A percentile compares a stretch with the other conserved stretches of the same genome.
Evolutionary conservation across 2,113 vertebrate genomes (phyloP).

Genomic region (Pagrus major): DNA sequence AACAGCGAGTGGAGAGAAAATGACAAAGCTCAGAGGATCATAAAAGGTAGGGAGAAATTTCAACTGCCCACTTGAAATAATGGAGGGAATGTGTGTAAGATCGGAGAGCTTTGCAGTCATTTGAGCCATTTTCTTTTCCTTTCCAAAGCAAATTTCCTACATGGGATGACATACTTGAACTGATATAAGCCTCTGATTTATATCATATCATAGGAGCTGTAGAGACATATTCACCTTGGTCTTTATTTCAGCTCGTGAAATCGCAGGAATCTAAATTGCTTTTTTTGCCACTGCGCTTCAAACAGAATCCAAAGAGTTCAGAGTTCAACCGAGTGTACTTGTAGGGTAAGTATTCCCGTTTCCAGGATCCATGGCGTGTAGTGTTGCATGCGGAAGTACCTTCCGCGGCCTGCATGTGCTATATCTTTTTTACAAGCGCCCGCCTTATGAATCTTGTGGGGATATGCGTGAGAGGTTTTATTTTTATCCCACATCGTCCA

Average conservation of each 20-base stretch:
- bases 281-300: conserved; percentile 28
- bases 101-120: conserved; percentile 45
- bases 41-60: conserved; percentile 58
- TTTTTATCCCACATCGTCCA: conserved; percentile 67
- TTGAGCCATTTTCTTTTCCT: conserved; percentile 15
- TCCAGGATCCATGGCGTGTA: conserved; percentile 40
- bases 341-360: conserved; percentile 34
- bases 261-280: conserved; percentile 30
- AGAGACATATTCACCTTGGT: conserved; percentile 42
- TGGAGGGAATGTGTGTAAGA: conserved; percentile 26
- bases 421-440: conserved; percentile 44
- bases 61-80: conserved; percentile 64
- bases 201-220: conserved; percentile 24
- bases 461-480: conserved; percentile 68
- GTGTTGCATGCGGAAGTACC: conserved; percentile 51
- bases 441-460: conserved; percentile 59
- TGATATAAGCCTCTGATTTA: conserved; percentile 50
- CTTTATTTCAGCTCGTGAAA: conserved; percentile 49
- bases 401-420: conserved; percentile 29
- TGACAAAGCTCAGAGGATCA: conserved; percentile 58
- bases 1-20: conserved; percentile 49
- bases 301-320: conserved; percentile 40
- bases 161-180: conserved; percentile 43
- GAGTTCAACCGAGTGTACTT: conserved; percentile 47
- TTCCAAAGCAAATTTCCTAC: conserved; percentile 51